phyloP scores from a whole-genome alignment of 1,140 invertebrate genomes.

The Bacillus rossius region DNA sequence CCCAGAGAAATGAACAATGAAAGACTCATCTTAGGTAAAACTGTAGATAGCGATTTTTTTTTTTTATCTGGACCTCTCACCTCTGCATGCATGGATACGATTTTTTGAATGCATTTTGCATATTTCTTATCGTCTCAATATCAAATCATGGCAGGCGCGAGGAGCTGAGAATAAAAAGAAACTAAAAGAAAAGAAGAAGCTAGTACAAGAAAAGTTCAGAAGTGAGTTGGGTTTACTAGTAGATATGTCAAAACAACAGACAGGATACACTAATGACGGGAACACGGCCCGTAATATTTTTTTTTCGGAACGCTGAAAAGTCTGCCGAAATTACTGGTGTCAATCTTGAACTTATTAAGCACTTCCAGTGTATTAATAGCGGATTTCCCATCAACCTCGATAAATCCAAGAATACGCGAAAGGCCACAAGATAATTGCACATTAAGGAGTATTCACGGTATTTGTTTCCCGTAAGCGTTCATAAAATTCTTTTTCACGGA shows the following conservation, averaged over 20 bases:
- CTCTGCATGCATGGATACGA: constrained; percentile 36
- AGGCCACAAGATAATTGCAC: too few relatives aligned
- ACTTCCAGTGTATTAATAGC: constrained; percentile 25
- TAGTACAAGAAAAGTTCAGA: constrained; percentile 11
- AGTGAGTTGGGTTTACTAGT: constrained; percentile 9
- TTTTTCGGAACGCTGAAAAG: constrained; percentile 30
- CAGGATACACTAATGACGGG: constrained; percentile 26
- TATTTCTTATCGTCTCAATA: constrained; percentile 25
- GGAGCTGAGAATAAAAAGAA: constrained; percentile 9
- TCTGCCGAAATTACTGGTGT: constrained; percentile 31
- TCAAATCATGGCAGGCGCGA: constrained; percentile 13
- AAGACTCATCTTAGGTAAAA: not conserved
- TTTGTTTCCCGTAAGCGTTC: too few relatives aligned
- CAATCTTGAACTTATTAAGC: constrained; percentile 27
- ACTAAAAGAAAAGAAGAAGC: constrained; percentile 7
- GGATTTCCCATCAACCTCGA: constrained; percentile 18
- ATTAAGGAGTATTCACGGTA: too few relatives aligned
- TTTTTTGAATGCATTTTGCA: constrained; percentile 38
- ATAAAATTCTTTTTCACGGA: too few relatives aligned
- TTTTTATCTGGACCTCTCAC: constrained; percentile 33
- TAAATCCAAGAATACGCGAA: too few relatives aligned
- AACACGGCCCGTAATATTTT: constrained; percentile 36
- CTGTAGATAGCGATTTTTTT: constrained; percentile 3
- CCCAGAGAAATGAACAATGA: constrained; percentile 15
- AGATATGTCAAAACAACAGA: constrained; percentile 10